A percentile compares a stretch with the other conserved stretches of the same genome.
These are phyloP conservation scores for Anolis sagrei DNA, from an alignment of 2,113 vertebrate species.

Conservation along the genomic window DNA sequence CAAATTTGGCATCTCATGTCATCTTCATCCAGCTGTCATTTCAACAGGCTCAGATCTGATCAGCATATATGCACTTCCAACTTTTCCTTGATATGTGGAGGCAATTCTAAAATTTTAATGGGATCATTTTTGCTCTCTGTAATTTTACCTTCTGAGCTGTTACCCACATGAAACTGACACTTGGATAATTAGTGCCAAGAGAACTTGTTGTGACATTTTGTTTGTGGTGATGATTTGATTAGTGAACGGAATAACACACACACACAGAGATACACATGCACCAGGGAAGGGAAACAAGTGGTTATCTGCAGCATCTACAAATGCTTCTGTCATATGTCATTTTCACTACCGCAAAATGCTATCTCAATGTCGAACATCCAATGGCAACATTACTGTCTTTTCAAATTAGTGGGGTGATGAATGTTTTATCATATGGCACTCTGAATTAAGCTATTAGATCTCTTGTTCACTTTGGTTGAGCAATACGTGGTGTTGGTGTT, in stretches of 20 bases:
- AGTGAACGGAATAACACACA: conserved; percentile 18
- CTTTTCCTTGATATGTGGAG: background rate
- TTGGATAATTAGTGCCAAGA: conserved; percentile 71
- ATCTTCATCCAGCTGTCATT: too few species aligned
- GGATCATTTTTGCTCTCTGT: background rate
- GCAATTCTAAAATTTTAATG: background rate
- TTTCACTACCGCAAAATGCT: conserved; percentile 4
- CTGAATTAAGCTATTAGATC: conserved; percentile 17
- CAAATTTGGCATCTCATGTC: background rate
- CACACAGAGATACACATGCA: background rate
- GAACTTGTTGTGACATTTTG: conserved; percentile 70
- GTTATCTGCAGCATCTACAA: conserved; percentile 18
- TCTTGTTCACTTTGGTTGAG: background rate
- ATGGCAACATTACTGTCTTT: conserved; percentile 15
- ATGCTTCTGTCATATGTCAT: conserved; percentile 21
- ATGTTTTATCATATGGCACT: conserved; percentile 9
- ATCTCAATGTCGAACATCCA: background rate
- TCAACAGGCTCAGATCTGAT: too few species aligned
- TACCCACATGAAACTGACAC: conserved; percentile 52
- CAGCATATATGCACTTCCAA: background rate
- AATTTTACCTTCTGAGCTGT: conserved; percentile 16
- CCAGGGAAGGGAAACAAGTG: background rate
- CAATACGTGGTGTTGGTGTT: background rate
- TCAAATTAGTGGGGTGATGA: conserved; percentile 9
- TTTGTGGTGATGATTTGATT: conserved; percentile 54